A percentile compares a stretch with the other conserved stretches of the same genome.
Evolutionary conservation across 2,888 invertebrate genomes (phyloP).

Genomic region (Argyresthia albistria): DNA sequence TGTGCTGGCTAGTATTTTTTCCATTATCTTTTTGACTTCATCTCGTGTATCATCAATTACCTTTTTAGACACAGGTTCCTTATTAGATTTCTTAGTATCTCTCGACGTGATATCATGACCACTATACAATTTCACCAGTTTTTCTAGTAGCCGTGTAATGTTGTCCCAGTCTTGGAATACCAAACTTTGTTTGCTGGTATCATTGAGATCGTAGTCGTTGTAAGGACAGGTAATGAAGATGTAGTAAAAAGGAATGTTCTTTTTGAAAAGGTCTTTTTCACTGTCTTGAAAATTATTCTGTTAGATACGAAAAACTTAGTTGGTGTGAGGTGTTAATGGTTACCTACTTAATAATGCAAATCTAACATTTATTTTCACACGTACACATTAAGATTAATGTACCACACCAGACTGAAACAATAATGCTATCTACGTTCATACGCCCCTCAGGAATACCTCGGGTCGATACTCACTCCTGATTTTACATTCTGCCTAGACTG

Average conservation of each 20-base stretch:
- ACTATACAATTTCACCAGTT: constrained; percentile 37
- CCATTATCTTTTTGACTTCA: constrained; percentile 51
- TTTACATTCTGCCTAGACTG: constrained; percentile 17
- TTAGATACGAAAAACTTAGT: too few species aligned
- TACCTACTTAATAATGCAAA: too few species aligned
- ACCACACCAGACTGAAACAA: too few species aligned
- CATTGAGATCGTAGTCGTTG: constrained; percentile 64
- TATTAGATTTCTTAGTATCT: neutral
- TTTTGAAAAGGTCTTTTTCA: constrained; percentile 17
- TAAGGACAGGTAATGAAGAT: constrained; percentile 70
- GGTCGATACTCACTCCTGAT: constrained; percentile 22
- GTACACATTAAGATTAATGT: too few species aligned
- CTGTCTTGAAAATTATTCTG: constrained; percentile 17
- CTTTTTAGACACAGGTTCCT: neutral
- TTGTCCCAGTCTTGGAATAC: constrained; percentile 71
- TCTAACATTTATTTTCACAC: too few species aligned
- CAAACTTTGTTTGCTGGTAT: constrained; percentile 54
- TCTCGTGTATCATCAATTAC: constrained; percentile 23
- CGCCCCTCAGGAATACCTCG: too few species aligned
- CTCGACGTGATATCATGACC: constrained; percentile 21
- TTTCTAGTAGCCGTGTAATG: constrained; percentile 38
- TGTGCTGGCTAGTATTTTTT: constrained; percentile 44
- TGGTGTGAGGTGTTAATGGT: too few species aligned
- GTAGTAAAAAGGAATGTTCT: constrained; percentile 53
- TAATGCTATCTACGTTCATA: too few species aligned